Evolutionary conservation across 2,888 invertebrate species (phyloP).

Genomic region (Leucozona laternaria): DNA sequence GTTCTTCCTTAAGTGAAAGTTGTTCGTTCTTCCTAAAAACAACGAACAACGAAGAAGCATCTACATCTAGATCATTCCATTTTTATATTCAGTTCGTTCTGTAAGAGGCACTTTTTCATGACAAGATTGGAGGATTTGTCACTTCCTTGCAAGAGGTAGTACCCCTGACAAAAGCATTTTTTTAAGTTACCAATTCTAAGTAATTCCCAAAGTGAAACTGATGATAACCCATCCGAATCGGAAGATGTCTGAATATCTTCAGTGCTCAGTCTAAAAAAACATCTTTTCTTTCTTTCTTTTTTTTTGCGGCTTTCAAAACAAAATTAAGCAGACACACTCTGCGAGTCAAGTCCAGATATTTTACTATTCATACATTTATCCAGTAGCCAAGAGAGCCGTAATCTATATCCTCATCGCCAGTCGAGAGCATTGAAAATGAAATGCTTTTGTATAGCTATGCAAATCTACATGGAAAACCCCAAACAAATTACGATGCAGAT

Average conservation of each 20-base stretch:
- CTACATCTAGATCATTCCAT: too few relatives aligned
- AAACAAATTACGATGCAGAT: slow-evolving; percentile 44
- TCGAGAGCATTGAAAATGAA: slow-evolving; percentile 36
- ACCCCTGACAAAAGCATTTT: too few relatives aligned
- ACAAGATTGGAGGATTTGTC: too few relatives aligned
- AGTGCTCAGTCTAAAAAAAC: neutral
- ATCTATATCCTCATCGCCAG: slow-evolving; percentile 54
- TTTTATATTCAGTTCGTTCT: too few relatives aligned
- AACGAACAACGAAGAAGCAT: too few relatives aligned
- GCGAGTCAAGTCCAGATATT: neutral
- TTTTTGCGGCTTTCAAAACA: neutral
- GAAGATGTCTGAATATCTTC: neutral
- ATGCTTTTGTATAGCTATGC: slow-evolving; percentile 23
- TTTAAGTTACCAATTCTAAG: too few relatives aligned
- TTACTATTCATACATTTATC: slow-evolving; percentile 1
- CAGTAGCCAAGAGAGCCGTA: slow-evolving; percentile 24
- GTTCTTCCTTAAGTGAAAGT: too few relatives aligned
- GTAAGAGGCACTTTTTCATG: too few relatives aligned
- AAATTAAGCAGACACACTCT: neutral
- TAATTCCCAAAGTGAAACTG: neutral
- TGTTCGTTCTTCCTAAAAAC: too few relatives aligned
- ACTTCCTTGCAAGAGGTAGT: too few relatives aligned
- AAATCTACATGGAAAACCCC: slow-evolving; percentile 46
- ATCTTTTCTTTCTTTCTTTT: neutral
- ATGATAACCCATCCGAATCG: neutral